Percentiles rank a stretch among this genome's conserved stretches.
These are phyloP conservation scores for Ctenoplectra terminalis DNA, from an alignment of 1,140 invertebrate genomes.

Conservation along the genomic window DNA sequence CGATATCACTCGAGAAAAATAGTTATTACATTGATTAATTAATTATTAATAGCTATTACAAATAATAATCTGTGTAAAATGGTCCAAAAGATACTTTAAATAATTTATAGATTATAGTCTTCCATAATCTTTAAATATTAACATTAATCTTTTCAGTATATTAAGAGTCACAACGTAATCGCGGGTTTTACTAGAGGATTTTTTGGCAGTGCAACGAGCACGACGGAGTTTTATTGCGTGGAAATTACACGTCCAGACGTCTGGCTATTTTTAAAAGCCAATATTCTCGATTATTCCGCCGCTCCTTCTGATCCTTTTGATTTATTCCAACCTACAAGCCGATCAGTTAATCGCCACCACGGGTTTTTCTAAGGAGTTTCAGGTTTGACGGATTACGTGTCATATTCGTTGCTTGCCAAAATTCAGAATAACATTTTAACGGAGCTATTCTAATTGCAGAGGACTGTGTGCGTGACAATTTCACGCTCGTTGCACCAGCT, in stretches of 20 bases:
- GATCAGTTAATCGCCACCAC: conserved; percentile 21
- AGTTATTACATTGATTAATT: neutral
- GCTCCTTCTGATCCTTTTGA: neutral
- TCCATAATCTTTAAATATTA: no score
- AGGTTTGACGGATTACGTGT: conserved; percentile 6
- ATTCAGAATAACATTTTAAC: neutral
- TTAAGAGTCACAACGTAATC: neutral
- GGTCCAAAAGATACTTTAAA: no score
- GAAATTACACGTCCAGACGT: conserved; percentile 22
- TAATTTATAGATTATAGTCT: no score
- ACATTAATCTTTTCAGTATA: neutral
- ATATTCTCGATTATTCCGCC: neutral
- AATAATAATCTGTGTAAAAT: no score
- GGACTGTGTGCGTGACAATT: neutral
- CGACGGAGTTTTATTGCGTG: conserved; percentile 16
- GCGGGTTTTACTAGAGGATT: neutral
- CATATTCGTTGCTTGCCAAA: conserved; percentile 30
- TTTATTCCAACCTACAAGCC: neutral
- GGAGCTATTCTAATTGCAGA: conserved; percentile 13
- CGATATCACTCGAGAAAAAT: neutral
- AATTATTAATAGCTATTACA: no score
- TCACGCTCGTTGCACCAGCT: neutral
- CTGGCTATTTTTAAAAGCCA: conserved; percentile 25
- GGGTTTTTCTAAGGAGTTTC: conserved; percentile 9
- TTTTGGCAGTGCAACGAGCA: conserved; percentile 15